Conservation (phyloP, 2,797 vertebrate genomes). For the Scleropages formosus region DNA sequence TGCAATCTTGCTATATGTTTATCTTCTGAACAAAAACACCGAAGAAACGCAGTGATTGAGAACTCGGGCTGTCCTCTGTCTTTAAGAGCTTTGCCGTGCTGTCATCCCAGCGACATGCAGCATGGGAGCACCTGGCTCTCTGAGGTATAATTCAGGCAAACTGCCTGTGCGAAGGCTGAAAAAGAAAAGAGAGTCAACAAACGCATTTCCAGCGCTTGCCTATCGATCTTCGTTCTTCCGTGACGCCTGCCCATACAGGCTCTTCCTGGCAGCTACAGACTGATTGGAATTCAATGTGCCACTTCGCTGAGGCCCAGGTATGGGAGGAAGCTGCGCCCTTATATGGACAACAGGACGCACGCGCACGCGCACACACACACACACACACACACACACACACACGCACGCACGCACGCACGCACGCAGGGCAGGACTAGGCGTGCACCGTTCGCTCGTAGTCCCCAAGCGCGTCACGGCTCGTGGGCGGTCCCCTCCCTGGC, state of each 20-base stretch:
- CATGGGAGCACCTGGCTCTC: constrained; percentile 12
- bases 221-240: constrained; percentile 70
- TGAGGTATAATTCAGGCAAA: constrained; percentile 62
- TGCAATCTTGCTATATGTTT: too few species aligned
- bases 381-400: too few species aligned
- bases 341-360: constrained; percentile 65
- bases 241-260: constrained; percentile 58
- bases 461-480: constrained; percentile 27
- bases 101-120: background rate
- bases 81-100: background rate
- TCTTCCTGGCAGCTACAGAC: constrained; percentile 44
- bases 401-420: too few species aligned
- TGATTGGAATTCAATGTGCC: constrained; percentile 62
- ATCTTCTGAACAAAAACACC: too few species aligned
- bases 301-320: constrained; percentile 61
- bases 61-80: too few species aligned
- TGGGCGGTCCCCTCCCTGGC: constrained; percentile 37
- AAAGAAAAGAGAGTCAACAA: constrained; percentile 60
- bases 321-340: constrained; percentile 66
- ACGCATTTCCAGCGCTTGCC: constrained; percentile 48
- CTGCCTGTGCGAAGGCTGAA: constrained; percentile 47
- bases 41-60: too few species aligned
- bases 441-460: constrained; percentile 36
- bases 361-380: too few species aligned
- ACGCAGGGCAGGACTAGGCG: constrained; percentile 57